Conservation (phyloP, 2,113 vertebrate species). For the Ammodytes dubius region DNA sequence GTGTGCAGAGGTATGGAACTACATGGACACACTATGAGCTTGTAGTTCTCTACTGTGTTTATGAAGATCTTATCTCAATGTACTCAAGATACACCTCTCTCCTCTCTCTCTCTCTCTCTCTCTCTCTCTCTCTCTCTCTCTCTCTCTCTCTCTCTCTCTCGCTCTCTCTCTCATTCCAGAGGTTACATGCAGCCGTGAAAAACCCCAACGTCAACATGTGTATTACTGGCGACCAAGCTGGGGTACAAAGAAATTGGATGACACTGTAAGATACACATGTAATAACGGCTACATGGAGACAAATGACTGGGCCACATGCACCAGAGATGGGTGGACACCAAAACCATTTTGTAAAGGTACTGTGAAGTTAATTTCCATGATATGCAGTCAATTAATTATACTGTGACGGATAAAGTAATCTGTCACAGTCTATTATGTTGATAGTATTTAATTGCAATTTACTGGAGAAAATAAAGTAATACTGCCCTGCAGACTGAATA, state of each 20-base stretch:
- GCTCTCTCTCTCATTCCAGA: too few species aligned
- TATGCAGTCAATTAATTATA: background rate
- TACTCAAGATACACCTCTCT: too few species aligned
- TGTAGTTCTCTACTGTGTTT: background rate
- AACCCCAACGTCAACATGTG: rapidly evolving
- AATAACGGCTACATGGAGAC: rapidly evolving
- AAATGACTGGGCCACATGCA: background rate
- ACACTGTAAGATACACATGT: rapidly evolving
- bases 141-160: too few species aligned
- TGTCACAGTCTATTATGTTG: background rate
- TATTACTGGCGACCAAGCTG: too few species aligned
- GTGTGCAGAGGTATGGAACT: slow-evolving; percentile 62
- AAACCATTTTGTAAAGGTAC: slow-evolving; percentile 71
- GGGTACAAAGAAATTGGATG: rapidly evolving
- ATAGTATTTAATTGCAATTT: too few species aligned
- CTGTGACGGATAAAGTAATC: too few species aligned
- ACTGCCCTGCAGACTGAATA: background rate
- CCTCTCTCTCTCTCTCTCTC: too few species aligned
- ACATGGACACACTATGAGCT: background rate
- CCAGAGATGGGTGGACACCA: slow-evolving; percentile 69
- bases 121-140: slow-evolving; percentile 1
- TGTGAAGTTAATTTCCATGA: background rate
- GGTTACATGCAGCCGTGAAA: slow-evolving; percentile 29
- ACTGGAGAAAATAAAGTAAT: too few species aligned
- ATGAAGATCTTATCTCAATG: too few species aligned